phyloP scores from a whole-genome alignment of 2,888 invertebrate species.

The Phlogophora meticulosa region DNA sequence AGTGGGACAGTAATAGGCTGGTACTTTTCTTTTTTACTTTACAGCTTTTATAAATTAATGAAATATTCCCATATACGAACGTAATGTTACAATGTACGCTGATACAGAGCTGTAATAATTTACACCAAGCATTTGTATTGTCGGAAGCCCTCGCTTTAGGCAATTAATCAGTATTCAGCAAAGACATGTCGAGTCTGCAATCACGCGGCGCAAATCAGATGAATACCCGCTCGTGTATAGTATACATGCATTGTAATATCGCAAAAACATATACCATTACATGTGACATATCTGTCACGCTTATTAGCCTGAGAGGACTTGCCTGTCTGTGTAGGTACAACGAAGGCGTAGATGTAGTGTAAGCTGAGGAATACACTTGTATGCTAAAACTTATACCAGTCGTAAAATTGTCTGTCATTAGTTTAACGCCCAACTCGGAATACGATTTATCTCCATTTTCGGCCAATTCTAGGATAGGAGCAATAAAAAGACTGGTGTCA shows the following conservation, averaged over 20 bases:
- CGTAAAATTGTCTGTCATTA: not conserved
- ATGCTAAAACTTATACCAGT: not conserved
- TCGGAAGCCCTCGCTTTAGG: conserved; percentile 25
- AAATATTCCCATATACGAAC: not conserved
- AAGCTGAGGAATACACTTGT: not conserved
- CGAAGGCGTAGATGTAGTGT: not conserved
- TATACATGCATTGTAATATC: not conserved
- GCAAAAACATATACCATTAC: conserved; percentile 26
- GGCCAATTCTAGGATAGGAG: not conserved
- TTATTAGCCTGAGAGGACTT: conserved; percentile 23
- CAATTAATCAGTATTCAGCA: conserved; percentile 46
- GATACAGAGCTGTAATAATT: conserved; percentile 2
- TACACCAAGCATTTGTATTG: conserved; percentile 22
- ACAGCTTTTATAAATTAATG: no score
- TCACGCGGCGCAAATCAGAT: conserved; percentile 42
- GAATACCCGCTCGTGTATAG: conserved; percentile 5
- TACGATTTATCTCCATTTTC: conserved; percentile 10
- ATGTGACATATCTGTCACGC: conserved; percentile 30
- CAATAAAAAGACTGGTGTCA: no score
- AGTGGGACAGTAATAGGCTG: no score
- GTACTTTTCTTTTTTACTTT: no score
- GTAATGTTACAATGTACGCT: not conserved
- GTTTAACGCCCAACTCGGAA: not conserved
- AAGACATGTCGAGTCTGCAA: conserved; percentile 53
- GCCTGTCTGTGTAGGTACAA: not conserved